phyloP scores from a whole-genome alignment of 2,113 vertebrate species.

The Piprites chloris region DNA sequence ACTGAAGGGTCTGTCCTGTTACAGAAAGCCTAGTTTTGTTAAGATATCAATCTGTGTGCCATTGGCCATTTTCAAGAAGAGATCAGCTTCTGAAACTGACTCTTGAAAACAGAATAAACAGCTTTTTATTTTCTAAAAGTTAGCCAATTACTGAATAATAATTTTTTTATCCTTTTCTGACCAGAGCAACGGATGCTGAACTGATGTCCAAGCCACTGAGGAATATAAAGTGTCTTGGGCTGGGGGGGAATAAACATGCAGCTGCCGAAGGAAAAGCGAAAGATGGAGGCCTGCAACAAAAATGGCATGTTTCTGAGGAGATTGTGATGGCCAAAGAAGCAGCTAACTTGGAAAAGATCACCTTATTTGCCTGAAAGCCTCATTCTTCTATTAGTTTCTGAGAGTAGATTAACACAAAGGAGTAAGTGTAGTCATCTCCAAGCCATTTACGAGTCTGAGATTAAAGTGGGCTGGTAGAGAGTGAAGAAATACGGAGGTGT shows the following conservation, averaged over 20 bases:
- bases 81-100: background rate
- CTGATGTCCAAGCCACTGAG: background rate
- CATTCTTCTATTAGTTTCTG: slow-evolving; percentile 9
- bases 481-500: slow-evolving; percentile 25
- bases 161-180: background rate
- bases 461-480: background rate
- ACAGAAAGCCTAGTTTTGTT: background rate
- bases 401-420: background rate
- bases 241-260: background rate
- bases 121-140: background rate
- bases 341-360: background rate
- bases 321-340: background rate
- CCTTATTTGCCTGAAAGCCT: background rate
- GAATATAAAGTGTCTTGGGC: background rate
- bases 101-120: background rate
- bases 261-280: background rate
- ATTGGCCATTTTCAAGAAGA: background rate
- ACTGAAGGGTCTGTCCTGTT: background rate
- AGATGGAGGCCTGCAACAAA: background rate
- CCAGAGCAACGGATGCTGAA: background rate
- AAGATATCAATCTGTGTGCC: background rate
- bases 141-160: background rate
- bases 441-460: slow-evolving; percentile 32
- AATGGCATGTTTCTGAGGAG: background rate
- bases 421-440: background rate